These are phyloP conservation scores for Lordiphosa fenestrarum DNA, from an alignment of 2,888 invertebrate genomes.

Conservation along the genomic window DNA sequence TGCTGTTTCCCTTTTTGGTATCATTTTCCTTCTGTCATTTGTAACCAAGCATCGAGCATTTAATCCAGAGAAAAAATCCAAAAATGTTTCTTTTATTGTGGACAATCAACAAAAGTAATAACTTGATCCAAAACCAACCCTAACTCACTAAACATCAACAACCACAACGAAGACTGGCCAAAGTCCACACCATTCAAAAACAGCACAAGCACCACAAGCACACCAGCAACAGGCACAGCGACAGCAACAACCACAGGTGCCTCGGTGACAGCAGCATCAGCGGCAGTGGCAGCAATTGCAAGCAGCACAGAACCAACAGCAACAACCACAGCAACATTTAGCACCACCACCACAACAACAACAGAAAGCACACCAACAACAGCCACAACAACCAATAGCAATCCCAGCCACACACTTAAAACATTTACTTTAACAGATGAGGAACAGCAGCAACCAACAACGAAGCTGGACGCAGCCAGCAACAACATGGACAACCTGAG, in stretches of 20 bases:
- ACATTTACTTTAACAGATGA: conserved; percentile 77
- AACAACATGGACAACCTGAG: conserved; percentile 26
- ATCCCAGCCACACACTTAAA: conserved; percentile 63
- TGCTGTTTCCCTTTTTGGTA: conserved; percentile 10
- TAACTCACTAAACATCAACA: conserved; percentile 54
- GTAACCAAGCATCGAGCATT: conserved; percentile 45
- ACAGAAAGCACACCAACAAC: conserved; percentile 37
- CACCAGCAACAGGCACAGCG: conserved; percentile 18
- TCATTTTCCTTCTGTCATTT: conserved; percentile 33
- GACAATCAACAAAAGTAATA: conserved; percentile 56
- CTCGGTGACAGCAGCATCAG: conserved; percentile 15
- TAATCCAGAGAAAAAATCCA: conserved; percentile 26
- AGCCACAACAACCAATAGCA: conserved; percentile 39
- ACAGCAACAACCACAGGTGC: conserved; percentile 10
- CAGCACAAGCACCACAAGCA: conserved; percentile 29
- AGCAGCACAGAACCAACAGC: conserved; percentile 15
- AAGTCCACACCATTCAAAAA: conserved; percentile 63
- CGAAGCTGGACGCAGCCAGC: conserved; percentile 6
- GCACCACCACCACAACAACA: conserved; percentile 20
- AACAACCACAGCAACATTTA: conserved; percentile 13
- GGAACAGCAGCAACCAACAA: conserved; percentile 27
- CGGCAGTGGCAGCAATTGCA: conserved; percentile 6
- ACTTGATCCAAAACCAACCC: conserved; percentile 36
- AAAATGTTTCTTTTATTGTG: conserved; percentile 48
- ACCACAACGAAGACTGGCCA: conserved; percentile 70